phyloP scores from a whole-genome alignment of 2,888 invertebrate species.

The Coecobrya sp. region DNA sequence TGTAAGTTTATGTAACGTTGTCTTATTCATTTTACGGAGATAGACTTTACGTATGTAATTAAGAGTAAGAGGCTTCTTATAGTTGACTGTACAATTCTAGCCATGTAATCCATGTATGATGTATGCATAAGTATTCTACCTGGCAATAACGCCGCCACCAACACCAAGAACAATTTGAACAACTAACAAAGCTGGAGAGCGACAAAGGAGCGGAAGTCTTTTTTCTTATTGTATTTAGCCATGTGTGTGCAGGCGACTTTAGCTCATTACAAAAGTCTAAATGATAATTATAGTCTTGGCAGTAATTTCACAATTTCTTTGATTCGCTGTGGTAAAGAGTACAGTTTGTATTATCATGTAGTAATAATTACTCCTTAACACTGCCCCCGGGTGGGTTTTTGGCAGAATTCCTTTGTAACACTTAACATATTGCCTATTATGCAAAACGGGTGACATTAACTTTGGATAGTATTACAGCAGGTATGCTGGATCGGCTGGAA shows the following conservation, averaged over 20 bases:
- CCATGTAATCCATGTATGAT: background rate
- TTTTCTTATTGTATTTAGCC: constrained; percentile 51
- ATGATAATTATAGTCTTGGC: constrained; percentile 70
- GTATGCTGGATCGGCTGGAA: too few species aligned
- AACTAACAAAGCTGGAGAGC: constrained; percentile 78
- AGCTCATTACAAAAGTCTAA: constrained; percentile 72
- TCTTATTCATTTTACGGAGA: constrained; percentile 32
- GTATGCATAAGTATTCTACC: too few species aligned
- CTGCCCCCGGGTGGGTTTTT: constrained; percentile 43
- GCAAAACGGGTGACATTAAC: too few species aligned
- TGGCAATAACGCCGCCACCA: background rate
- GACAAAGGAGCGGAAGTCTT: constrained; percentile 77
- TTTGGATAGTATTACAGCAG: too few species aligned
- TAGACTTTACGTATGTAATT: constrained; percentile 8
- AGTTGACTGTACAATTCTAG: background rate
- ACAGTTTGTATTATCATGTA: constrained; percentile 34
- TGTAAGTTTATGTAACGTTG: too few species aligned
- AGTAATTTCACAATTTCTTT: constrained; percentile 47
- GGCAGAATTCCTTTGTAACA: background rate
- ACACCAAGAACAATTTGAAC: constrained; percentile 51
- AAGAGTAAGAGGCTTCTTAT: constrained; percentile 23
- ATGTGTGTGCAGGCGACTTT: constrained; percentile 48
- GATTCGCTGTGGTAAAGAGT: constrained; percentile 19
- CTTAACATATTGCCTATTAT: too few species aligned
- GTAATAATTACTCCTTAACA: constrained; percentile 43